Base-by-base conservation (phyloP, 37 sponge, comb jelly and placozoan species). In the Hexactinellida sp. region DNA sequence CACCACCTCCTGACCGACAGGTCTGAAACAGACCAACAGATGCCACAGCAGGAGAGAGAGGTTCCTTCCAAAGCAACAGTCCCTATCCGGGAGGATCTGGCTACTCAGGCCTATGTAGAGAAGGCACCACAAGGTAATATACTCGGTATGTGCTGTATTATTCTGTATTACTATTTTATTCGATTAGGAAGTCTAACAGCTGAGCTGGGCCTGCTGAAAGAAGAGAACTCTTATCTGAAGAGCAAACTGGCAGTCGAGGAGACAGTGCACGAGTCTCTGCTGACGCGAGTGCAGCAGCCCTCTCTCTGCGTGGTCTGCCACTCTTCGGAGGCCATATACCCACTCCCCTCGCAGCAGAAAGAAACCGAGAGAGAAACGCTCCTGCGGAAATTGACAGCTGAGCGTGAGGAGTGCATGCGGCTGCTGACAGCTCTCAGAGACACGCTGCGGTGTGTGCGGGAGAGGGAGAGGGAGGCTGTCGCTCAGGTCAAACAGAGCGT, bases 361-460 rank as follows among this genome's bases (percentile, higher is more conserved):
- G 76, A 63, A n/a, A 32, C 21, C 13, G 76, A 63, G 76, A 63
- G 30, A n/a, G 76, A 63, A 63, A 7, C 76, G 3, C 76, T 63
- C 13, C 76, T 63, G 76, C 76, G 76, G 76, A 63, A 63, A n/a
- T 63, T 63, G 34, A 63, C 76, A 63, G 76, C 76, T 63, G 76
- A 63, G 76, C 3, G 76, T 3, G 76, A 63, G 76, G 76, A 63
- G 30, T 63, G 76, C 34, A 63, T 63, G 76, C 76, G 30, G 34
- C 30, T 63, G 34, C 30, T 63, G 34, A 63, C 76, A 63, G 76
- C 19, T n/a, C 76, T 63, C 76, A 63, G 76, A n/a, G 76, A 63
- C 34, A 63, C 76, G 25, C 76, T 63, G 13, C 76, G 13, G 34
- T 63, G 76, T n/a, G 76, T n/a, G 76, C 3, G 76, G 34, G 76